Evolutionary conservation across 2,888 invertebrate genomes (phyloP).

Genomic region (Tenthredo distinguenda): DNA sequence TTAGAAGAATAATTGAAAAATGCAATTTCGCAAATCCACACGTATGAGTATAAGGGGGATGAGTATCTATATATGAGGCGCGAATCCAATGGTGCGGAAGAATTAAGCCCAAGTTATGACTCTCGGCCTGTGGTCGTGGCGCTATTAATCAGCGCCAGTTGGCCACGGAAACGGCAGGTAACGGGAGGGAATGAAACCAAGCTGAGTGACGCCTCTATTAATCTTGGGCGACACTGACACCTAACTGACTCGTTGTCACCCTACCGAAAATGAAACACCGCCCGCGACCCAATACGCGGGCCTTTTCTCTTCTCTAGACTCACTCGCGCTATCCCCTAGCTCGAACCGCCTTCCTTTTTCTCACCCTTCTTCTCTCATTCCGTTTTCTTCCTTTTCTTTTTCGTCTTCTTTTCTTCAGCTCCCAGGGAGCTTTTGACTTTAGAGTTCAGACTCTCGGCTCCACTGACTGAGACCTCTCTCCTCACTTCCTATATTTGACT

Average conservation of each 20-base stretch:
- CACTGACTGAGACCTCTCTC: conserved; percentile 1
- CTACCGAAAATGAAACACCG: conserved; percentile 51
- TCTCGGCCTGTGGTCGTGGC: conserved; percentile 47
- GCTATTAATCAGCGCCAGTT: conserved; percentile 50
- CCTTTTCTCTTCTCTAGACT: conserved; percentile 11
- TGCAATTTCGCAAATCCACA: not conserved
- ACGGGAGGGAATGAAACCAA: conserved; percentile 49
- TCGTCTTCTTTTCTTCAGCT: not conserved
- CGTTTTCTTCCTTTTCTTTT: not conserved
- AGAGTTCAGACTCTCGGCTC: conserved; percentile 1
- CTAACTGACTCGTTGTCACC: conserved; percentile 51
- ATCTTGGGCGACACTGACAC: conserved; percentile 49
- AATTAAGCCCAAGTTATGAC: conserved; percentile 49
- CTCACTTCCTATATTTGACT: conserved; percentile 15
- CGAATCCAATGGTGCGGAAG: conserved; percentile 29
- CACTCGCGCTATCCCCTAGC: not conserved
- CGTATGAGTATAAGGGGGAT: not conserved
- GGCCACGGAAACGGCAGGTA: conserved; percentile 49
- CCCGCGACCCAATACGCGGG: conserved; percentile 47
- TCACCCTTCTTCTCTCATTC: not conserved
- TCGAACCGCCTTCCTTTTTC: not conserved
- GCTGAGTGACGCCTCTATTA: conserved; percentile 51
- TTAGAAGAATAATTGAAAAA: not conserved
- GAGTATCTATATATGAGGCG: not conserved
- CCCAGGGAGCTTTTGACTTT: conserved; percentile 16